Evolutionary conservation across 2,797 vertebrate genomes (phyloP).

Genomic region (Odontamblyopus lacepedii): DNA sequence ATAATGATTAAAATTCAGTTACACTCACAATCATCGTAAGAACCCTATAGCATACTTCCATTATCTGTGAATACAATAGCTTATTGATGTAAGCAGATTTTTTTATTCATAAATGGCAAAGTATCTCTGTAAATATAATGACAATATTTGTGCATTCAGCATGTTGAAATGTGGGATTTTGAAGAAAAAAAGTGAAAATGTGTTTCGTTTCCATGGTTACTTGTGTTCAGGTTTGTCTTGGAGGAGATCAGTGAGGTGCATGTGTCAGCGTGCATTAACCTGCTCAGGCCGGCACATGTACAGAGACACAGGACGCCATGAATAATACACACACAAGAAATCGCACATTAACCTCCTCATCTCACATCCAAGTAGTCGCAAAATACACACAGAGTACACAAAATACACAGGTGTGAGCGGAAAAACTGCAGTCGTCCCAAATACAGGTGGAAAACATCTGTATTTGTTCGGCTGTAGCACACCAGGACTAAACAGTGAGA

Average conservation of each 20-base stretch:
- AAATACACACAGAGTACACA: conserved; percentile 21
- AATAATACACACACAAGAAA: conserved; percentile 44
- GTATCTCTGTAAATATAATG: conserved; percentile 63
- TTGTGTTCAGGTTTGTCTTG: conserved; percentile 61
- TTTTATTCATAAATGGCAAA: neutral
- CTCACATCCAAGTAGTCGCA: conserved; percentile 30
- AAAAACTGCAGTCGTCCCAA: conserved; percentile 35
- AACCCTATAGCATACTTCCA: neutral
- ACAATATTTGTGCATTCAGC: conserved; percentile 78
- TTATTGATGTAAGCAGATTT: neutral
- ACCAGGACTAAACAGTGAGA: conserved; percentile 28
- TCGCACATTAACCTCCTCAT: conserved; percentile 47
- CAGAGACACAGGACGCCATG: conserved; percentile 45
- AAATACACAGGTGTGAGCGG: conserved; percentile 28
- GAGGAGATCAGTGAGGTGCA: conserved; percentile 77
- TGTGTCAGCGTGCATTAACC: conserved; percentile 78
- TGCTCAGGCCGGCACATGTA: conserved; percentile 63
- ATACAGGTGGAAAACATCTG: conserved; percentile 43
- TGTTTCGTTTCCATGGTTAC: conserved; percentile 80
- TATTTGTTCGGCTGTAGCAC: conserved; percentile 45
- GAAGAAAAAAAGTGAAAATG: conserved; percentile 61
- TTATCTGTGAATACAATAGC: neutral
- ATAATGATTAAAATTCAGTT: too few species aligned
- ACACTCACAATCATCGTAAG: too few species aligned
- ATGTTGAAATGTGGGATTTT: conserved; percentile 65